Conservation (phyloP, 2,797 vertebrate genomes). For the Vespertilio murinus region DNA sequence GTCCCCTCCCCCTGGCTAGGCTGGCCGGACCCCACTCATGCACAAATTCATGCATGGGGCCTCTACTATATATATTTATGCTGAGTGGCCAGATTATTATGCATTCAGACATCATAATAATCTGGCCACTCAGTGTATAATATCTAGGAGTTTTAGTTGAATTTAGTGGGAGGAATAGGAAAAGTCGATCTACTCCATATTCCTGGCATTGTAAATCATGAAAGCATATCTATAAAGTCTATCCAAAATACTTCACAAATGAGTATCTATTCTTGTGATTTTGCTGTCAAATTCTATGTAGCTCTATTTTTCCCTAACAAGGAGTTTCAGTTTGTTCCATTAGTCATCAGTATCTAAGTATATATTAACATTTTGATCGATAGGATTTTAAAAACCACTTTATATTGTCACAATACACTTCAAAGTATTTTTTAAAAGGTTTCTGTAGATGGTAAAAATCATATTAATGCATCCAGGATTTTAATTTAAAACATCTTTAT, state of each 20-base stretch:
- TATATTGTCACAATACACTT: constrained; percentile 14
- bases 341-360: constrained; percentile 8
- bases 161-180: neutral
- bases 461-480: constrained; percentile 47
- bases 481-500: constrained; percentile 52
- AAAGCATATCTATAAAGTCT: neutral
- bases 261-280: neutral
- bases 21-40: too few species aligned
- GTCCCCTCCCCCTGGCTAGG: too few species aligned
- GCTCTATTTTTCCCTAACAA: neutral
- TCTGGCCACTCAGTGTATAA: neutral
- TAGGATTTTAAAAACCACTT: constrained; percentile 26
- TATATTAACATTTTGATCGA: constrained; percentile 52
- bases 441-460: constrained; percentile 13
- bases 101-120: too few species aligned
- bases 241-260: neutral
- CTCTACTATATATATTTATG: too few species aligned
- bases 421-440: constrained; percentile 43
- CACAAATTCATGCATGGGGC: too few species aligned
- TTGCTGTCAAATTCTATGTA: constrained; percentile 13
- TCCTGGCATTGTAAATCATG: neutral
- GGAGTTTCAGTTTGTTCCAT: constrained; percentile 3
- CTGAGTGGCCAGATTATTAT: too few species aligned
- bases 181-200: neutral
- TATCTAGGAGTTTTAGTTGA: neutral